Evolutionary conservation across 2,888 invertebrate species (phyloP).

Genomic region (Cetonia aurata): DNA sequence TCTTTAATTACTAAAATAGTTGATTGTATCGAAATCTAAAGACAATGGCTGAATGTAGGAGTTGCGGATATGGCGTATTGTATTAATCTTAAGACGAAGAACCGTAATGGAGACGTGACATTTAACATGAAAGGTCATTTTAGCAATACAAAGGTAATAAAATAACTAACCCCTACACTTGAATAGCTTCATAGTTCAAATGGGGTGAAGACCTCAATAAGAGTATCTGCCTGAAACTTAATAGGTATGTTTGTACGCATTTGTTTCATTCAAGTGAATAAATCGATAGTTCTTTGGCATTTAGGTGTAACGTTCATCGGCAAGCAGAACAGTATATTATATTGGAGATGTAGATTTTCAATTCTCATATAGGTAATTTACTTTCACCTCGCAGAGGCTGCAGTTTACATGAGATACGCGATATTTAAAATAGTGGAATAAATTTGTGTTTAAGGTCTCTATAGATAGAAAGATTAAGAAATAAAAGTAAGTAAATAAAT

Average conservation of each 20-base stretch:
- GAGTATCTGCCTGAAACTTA: conserved; percentile 36
- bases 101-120: conserved; percentile 49
- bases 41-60: conserved; percentile 46
- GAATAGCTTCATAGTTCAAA: conserved; percentile 47
- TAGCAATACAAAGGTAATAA: conserved; percentile 52
- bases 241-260: conserved; percentile 24
- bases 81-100: conserved; percentile 45
- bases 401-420: too few relatives aligned
- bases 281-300: conserved; percentile 12
- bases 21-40: conserved; percentile 23
- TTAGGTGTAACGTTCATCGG: background rate
- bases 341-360: too few relatives aligned
- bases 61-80: conserved; percentile 33
- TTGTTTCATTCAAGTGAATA: conserved; percentile 22
- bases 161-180: conserved; percentile 47
- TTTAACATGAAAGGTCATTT: conserved; percentile 52
- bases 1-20: conserved; percentile 37
- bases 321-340: too few relatives aligned
- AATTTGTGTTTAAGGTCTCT: too few relatives aligned
- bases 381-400: too few relatives aligned
- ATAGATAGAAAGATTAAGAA: too few relatives aligned
- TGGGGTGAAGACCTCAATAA: conserved; percentile 45
- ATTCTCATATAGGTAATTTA: too few relatives aligned
- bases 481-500: too few relatives aligned
- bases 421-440: too few relatives aligned